phyloP scores from a whole-genome alignment of 2,888 invertebrate species.

The Harpalus rubripes region DNA sequence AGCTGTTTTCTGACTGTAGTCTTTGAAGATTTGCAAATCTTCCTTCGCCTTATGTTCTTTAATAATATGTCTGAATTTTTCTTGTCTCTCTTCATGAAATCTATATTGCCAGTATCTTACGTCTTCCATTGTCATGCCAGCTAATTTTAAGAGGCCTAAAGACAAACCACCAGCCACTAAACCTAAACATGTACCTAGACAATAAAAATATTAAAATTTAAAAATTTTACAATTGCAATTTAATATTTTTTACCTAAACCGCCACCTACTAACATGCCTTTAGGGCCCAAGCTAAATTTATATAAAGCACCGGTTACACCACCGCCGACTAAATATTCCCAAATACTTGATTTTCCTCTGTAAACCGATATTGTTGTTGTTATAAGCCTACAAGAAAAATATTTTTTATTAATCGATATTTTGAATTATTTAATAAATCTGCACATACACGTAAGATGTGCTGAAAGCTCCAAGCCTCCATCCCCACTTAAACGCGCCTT shows the following conservation, averaged over 20 bases:
- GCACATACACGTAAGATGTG: conserved; percentile 82
- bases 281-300: conserved; percentile 84
- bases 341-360: conserved; percentile 82
- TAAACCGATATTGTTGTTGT: conserved; percentile 84
- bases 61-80: conserved; percentile 74
- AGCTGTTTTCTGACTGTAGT: conserved; percentile 71
- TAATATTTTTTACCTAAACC: conserved; percentile 79
- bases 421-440: conserved; percentile 67
- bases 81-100: conserved; percentile 76
- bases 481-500: conserved; percentile 86
- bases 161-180: conserved; percentile 81
- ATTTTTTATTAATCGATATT: neutral
- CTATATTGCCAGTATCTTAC: conserved; percentile 81
- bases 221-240: neutral
- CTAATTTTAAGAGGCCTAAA: conserved; percentile 79
- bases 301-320: conserved; percentile 83
- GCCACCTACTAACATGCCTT: conserved; percentile 84
- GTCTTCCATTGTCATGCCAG: conserved; percentile 83
- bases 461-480: conserved; percentile 85
- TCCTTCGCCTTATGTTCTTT: conserved; percentile 72
- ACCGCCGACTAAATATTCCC: conserved; percentile 85
- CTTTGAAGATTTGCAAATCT: conserved; percentile 71
- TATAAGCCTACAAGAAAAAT: conserved; percentile 82
- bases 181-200: conserved; percentile 82
- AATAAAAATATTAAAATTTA: neutral